phyloP scores from a whole-genome alignment of 2,797 vertebrate species.

The Tokudaia tokunoshimensis region DNA sequence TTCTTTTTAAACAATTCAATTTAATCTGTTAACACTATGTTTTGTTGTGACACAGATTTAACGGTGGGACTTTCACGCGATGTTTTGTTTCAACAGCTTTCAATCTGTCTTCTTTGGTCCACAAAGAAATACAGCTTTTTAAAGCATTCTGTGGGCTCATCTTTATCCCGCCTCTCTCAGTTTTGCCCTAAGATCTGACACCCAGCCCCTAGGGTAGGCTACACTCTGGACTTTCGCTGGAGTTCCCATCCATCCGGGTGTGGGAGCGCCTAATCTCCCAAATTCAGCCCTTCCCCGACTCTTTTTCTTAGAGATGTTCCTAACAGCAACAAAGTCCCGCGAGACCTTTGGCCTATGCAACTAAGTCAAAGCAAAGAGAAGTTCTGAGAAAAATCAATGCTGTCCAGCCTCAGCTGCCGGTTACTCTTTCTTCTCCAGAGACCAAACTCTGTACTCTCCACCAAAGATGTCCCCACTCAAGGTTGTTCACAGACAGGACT shows the following conservation, averaged over 20 bases:
- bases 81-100: not conserved
- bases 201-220: too few species aligned
- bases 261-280: not conserved
- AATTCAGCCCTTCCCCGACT: not conserved
- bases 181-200: not conserved
- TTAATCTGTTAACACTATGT: slow-evolving; percentile 4
- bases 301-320: not conserved
- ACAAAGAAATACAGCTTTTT: not conserved
- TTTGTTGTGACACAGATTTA: slow-evolving; percentile 4
- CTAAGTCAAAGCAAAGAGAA: not conserved
- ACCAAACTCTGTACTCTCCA: not conserved
- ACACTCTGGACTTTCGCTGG: not conserved
- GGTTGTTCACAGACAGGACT: not conserved
- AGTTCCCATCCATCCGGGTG: not conserved
- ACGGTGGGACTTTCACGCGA: not conserved
- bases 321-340: fast-evolving
- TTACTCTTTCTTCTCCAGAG: not conserved
- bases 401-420: not conserved
- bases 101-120: not conserved
- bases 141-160: not conserved
- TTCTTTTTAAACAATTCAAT: not conserved
- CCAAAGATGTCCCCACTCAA: not conserved
- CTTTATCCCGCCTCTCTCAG: not conserved
- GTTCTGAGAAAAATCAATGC: not conserved
- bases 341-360: not conserved